Base-by-base conservation (phyloP, 2,113 vertebrate genomes). In the Nyctereutes procyonoides region DNA sequence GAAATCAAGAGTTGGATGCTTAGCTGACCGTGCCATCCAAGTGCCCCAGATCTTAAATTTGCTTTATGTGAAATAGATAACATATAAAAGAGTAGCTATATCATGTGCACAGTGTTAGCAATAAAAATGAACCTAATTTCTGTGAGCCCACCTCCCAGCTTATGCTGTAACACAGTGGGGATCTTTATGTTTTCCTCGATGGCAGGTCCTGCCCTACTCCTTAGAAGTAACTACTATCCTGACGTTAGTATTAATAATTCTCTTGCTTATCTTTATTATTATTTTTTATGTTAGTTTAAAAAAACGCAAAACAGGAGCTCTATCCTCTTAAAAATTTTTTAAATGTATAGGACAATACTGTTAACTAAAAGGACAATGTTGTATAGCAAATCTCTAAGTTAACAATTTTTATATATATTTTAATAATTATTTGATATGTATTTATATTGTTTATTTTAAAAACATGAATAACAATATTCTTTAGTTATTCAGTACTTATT, bases 121-220 rank as follows among this genome's bases (percentile, higher is more conserved):
- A 14, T 12, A 15, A 13, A 48, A 77, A 60, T 38, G 17, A 67
- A 28, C 6, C 8, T 11, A 20, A 53, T 20, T 63, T 81, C 28
- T 22, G 10, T 3, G 3, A 1, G 3, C 5, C 4, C n/a, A 53
- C 16, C 3, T 53, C 14, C 65, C 26, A n/a, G 48, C 58, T 48
- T 19, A 32, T 8, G 3, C 30, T 38, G 24, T 7, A 26, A n/a
- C 32, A 30, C 16, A 19, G 6, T 28, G 2, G 10, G 16, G 56
- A 22, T 24, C 30, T 43, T 26, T 43, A 24, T 15, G 3, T 20
- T 20, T 17, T 43, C 11, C 24, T 8, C 26, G 20, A n/a, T n/a
- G 28, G 5, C 1, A 15, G 5, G 15, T 48, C 8, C 28, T 10
- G 20, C 56, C 28, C 35, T 22, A 2, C 30, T 43, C 19, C 62